Conservation (phyloP, 2,113 vertebrate species). For the Megaptera novaeangliae region DNA sequence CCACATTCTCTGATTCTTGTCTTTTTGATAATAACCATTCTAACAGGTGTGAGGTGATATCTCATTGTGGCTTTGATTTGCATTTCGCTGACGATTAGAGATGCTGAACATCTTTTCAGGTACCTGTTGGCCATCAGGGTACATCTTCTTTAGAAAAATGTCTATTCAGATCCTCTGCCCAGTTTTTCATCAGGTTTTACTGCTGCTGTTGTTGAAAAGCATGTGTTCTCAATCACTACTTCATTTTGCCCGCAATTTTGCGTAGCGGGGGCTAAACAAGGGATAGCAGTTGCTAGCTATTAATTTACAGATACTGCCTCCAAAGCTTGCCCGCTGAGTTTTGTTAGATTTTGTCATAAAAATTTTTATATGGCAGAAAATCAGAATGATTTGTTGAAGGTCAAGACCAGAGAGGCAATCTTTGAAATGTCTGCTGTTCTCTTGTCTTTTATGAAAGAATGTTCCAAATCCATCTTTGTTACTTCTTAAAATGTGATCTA, state of each 20-base stretch:
- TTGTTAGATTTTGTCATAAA: background rate
- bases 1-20: background rate
- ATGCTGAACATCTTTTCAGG: background rate
- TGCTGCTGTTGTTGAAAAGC: background rate
- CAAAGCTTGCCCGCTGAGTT: background rate
- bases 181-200: background rate
- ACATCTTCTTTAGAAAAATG: background rate
- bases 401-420: conserved; percentile 28
- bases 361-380: conserved; percentile 3
- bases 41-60: background rate
- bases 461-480: conserved; percentile 30
- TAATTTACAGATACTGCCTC: background rate
- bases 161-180: background rate
- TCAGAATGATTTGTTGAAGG: conserved; percentile 19
- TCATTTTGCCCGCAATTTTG: background rate
- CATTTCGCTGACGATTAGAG: background rate
- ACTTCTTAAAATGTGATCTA: conserved; percentile 55
- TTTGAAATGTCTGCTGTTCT: conserved; percentile 55
- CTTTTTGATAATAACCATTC: background rate
- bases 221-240: background rate
- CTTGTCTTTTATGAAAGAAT: conserved; percentile 24
- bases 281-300: background rate
- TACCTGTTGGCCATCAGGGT: background rate
- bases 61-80: background rate
- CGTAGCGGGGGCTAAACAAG: background rate